Conservation (phyloP, 2,797 vertebrate genomes). For the Notoglanidium macrostoma region DNA sequence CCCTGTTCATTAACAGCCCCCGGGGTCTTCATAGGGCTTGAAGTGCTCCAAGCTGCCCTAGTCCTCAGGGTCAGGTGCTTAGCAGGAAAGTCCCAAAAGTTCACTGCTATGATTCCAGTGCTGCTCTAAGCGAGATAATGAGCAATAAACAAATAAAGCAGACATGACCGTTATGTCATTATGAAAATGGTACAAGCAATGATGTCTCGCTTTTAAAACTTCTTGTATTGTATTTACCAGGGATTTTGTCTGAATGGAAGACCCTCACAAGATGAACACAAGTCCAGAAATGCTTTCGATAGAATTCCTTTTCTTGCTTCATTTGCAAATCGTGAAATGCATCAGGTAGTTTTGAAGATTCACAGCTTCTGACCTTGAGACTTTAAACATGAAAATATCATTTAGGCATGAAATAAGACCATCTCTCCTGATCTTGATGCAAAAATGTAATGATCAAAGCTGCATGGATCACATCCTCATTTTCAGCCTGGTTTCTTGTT, state of each 20-base stretch:
- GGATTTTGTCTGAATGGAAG: not conserved
- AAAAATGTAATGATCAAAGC: not conserved
- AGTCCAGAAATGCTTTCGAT: not conserved
- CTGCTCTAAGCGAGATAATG: not conserved
- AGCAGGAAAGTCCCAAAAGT: not conserved
- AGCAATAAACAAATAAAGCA: not conserved
- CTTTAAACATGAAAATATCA: no score
- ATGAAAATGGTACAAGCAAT: not conserved
- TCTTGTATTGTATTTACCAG: not conserved
- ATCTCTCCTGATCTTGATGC: not conserved
- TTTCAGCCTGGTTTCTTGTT: not conserved
- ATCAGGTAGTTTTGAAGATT: not conserved
- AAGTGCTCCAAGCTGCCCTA: conserved; percentile 9
- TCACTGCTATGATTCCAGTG: not conserved
- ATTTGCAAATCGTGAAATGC: not conserved
- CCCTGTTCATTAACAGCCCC: conserved; percentile 26
- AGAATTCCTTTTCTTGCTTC: not conserved
- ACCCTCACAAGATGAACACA: not conserved
- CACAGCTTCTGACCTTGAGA: not conserved
- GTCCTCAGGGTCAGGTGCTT: conserved; percentile 24
- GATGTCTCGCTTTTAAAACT: not conserved
- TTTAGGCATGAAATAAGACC: not conserved
- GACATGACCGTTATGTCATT: no score
- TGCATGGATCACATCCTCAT: not conserved
- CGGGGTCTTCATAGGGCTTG: not conserved